Base-by-base conservation (phyloP, 2,113 vertebrate genomes). In the Aspidoscelis tigris region DNA sequence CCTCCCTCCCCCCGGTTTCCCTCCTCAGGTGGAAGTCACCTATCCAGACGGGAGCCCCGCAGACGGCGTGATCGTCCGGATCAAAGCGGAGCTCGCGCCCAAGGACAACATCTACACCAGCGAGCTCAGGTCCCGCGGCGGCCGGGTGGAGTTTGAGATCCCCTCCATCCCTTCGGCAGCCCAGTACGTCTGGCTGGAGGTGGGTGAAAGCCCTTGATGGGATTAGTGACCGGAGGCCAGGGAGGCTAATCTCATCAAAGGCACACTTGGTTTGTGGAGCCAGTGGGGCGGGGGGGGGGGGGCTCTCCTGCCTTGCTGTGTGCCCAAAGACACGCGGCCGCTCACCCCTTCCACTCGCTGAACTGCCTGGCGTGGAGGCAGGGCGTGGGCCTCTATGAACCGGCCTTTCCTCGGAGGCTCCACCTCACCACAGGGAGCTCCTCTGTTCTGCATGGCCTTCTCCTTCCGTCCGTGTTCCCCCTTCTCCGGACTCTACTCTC, bases 131-230 rank as follows among this genome's bases (percentile, higher is more conserved):
- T 98, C 98, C 6, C 93, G 87, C 64, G 92, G 95, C 2, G 98
- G 98, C 10, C 93, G 96, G 84, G 97, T 97, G 88, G 94, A 92
- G 80, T 99, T 98, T 83, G 97, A 98, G 93, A 98, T 99, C 89
- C 98, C 98, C 1, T 98, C 97, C 88, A 98, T 98, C 88, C 98
- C 98, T 5, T 95, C 96, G 14, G 96, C 96, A 66, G 97, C 98
- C 76, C 98, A 98, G 86, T 98, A 98, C 33, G 97, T 98, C 93
- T 99, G 98, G 98, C 94, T 99, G 66, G 98, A 99, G 97, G 98
- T 99, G 90, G 93, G 97, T 94, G 58, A 91, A 92, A 92, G 72
- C 82, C 86, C 90, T 88, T 88, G 87, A 89, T 50, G 2, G 87
- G 91, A 91, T 93, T 90, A 91, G 20, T 0, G 0, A 88, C 79